phyloP scores from a whole-genome alignment of 2,797 vertebrate genomes.

The Numenius phaeopus region DNA sequence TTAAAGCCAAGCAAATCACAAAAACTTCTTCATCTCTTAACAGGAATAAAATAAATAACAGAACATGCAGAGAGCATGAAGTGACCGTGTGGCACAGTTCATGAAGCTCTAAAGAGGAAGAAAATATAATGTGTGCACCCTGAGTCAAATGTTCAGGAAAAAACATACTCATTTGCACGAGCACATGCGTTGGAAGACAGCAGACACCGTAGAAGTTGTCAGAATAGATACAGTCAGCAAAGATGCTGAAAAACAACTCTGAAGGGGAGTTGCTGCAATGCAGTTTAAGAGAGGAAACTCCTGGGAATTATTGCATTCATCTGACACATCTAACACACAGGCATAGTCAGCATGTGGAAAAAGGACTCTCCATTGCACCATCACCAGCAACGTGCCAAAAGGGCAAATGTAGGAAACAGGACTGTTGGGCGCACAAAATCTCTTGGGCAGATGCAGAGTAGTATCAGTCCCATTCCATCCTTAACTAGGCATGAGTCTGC shows the following conservation, averaged over 20 bases:
- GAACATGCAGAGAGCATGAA: not conserved
- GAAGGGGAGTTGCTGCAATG: not conserved
- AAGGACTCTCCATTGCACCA: not conserved
- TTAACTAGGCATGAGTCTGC: not conserved
- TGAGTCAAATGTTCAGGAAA: not conserved
- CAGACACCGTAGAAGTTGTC: not conserved
- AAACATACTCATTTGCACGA: accelerated
- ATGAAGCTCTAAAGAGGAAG: not conserved
- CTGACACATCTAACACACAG: not conserved
- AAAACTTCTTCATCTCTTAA: not conserved
- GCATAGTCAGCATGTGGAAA: not conserved
- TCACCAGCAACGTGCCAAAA: not conserved
- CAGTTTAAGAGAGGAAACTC: not conserved
- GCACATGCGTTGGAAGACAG: not conserved
- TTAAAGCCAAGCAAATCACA: not conserved
- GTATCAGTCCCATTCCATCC: not conserved
- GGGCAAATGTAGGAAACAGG: not conserved
- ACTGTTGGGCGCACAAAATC: not conserved
- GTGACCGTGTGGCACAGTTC: not conserved
- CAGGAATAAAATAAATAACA: not conserved
- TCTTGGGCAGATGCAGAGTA: not conserved
- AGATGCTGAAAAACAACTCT: not conserved
- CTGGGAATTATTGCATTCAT: not conserved
- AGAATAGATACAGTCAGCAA: not conserved
- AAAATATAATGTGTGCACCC: not conserved